Base-by-base conservation (phyloP, 2,113 vertebrate species). In the Pyxicephalus adspersus region DNA sequence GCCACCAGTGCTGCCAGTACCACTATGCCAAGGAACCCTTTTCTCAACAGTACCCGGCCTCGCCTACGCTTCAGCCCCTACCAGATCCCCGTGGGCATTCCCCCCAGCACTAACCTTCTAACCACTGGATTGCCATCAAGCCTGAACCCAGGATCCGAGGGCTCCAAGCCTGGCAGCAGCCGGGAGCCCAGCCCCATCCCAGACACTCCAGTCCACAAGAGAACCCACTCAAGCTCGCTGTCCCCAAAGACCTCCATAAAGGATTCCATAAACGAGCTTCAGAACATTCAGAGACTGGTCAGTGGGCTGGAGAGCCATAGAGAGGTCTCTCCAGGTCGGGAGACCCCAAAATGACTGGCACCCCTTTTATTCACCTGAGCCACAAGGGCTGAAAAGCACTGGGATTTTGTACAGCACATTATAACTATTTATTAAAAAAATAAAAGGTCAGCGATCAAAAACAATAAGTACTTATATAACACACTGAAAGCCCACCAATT, bases 271-370 rank as follows among this genome's bases (percentile, higher is more conserved):
- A 99, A 97, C 0, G 97, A 99, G 91, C 94, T 99, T 71, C 96
- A 99, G 84, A 99, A 95, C 86, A 99, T 99, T 86, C 97, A 99
- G 91, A 97, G 97, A 95, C 95, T 99, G 87, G 96, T 98, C 88
- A 99, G 97, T 85, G 97, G 97, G 83, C 89, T 99, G 90, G 96
- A 99, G 88, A 94, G 93, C 86, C 96, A 98, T 86, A 85, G 94
- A 88, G 96, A 96, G 86, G 84, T 94, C 52, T 96, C 96, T 9
- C 94, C 96, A 0, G 86, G 92, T 64, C 88, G 94, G 81, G 94
- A 97, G 86, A 97, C 96, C 57, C 95, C 97, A 17, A 98, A 99
- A 91, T 98, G 95, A 98, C 86, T 54, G 81, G 75, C 26, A 81
- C 4, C 34, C 82, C 80, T 22, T 84, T 72, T 19, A 83, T 72